phyloP scores from a whole-genome alignment of 2,888 invertebrate genomes.

The Patella pellucida region DNA sequence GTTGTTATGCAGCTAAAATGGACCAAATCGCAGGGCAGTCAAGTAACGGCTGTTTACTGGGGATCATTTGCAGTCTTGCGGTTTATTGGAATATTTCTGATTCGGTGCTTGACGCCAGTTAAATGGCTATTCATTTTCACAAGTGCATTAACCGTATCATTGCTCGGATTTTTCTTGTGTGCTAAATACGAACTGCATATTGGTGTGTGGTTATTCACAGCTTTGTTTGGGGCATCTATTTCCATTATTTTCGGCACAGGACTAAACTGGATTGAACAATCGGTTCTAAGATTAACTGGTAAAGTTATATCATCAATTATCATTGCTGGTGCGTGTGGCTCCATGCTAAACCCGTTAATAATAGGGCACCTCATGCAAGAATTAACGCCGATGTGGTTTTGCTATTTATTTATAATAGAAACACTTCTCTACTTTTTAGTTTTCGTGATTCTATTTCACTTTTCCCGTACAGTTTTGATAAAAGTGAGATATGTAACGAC shows the following conservation, averaged over 20 bases:
- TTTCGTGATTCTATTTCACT: slow-evolving; percentile 21
- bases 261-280: slow-evolving; percentile 69
- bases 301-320: slow-evolving; percentile 66
- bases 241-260: slow-evolving; percentile 70
- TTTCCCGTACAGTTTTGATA: too few species aligned
- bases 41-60: slow-evolving; percentile 70
- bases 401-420: slow-evolving; percentile 57
- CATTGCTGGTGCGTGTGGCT: slow-evolving; percentile 67
- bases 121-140: slow-evolving; percentile 44
- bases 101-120: slow-evolving; percentile 60
- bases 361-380: slow-evolving; percentile 64
- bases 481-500: too few species aligned
- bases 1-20: slow-evolving; percentile 61
- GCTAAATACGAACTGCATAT: slow-evolving; percentile 39
- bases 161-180: slow-evolving; percentile 38
- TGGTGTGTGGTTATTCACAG: slow-evolving; percentile 59
- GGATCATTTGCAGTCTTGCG: slow-evolving; percentile 68
- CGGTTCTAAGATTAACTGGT: slow-evolving; percentile 66
- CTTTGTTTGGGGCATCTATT: slow-evolving; percentile 66
- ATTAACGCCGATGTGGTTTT: slow-evolving; percentile 60
- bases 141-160: slow-evolving; percentile 28
- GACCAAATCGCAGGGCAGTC: slow-evolving; percentile 57
- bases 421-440: slow-evolving; percentile 51
- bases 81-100: slow-evolving; percentile 66
- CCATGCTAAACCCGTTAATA: slow-evolving; percentile 65